Base-by-base conservation (phyloP, 92 coral and sea anemone species). In the Blastomussa wellsi region DNA sequence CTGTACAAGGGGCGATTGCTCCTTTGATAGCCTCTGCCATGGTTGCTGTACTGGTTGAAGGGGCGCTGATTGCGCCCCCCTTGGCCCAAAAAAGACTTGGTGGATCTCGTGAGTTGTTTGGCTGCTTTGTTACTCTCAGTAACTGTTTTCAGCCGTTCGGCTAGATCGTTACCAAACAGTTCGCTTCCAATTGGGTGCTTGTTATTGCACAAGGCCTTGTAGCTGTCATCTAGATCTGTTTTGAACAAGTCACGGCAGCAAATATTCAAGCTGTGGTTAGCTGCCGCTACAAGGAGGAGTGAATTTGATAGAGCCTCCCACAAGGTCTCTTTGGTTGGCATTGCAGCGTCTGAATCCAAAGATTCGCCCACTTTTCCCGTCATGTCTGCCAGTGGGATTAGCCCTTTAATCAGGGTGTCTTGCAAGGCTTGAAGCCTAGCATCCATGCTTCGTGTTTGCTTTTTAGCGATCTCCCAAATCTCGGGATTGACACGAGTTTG, bases 391-490 rank as follows among this genome's bases (percentile, higher is more conserved):
- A 90, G 72, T 12, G 88, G 88, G 51, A 82, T 49, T 9, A 65
- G 85, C 24, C 60, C 85, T 59, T 85, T 79, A 33, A 86, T 57
- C 75, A 87, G 78, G 75, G 76, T 80, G 76, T 87, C 82, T 39
- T 87, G 76, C 26, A 72, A 81, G 71, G 79, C 79, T 60, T 87
- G 86, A 9, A 87, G 69, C 77, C 77, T 39, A 20, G 90, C 80
- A 73, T 87, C 77, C 90, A 87, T 87, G 82, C 90, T 87, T 32
- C 77, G 82, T 72, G 90, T 81, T 52, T 81, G 82, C 62, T 81
- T 87, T 41, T 41, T 80, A 16, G 93, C 91, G 38, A 91, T 88
- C 20, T 88, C 91, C 89, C 92, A 91, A 51, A 88, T 88, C 81
- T 91, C 84, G 7, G 89, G 29, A 52, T 91, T 88, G 17, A 90